A percentile compares a stretch with the other conserved stretches of the same genome.
These are phyloP conservation scores for Pomacea maculata DNA, from an alignment of 1,140 invertebrate species.

Conservation along the genomic window DNA sequence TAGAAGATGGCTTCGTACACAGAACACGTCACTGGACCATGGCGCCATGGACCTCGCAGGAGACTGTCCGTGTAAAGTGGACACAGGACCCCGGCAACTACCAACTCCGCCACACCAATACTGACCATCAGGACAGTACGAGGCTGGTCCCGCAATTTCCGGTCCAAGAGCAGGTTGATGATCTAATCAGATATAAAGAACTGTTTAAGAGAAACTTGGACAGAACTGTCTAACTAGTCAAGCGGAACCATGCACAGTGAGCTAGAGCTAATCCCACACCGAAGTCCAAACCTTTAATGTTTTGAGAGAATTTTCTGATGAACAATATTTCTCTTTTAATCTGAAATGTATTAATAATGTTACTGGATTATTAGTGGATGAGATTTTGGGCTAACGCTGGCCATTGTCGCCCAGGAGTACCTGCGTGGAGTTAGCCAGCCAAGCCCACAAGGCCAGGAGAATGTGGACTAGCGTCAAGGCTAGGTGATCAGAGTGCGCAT, in stretches of 20 bases:
- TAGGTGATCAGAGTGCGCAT: constrained; percentile 5
- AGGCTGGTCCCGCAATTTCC: constrained; percentile 7
- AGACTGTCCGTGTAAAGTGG: constrained; percentile 28
- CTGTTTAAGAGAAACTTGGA: background rate
- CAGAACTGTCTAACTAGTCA: too few species aligned
- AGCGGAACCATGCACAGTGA: background rate
- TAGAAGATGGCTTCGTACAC: constrained; percentile 23
- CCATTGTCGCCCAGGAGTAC: background rate
- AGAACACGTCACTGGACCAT: constrained; percentile 14
- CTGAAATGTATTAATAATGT: background rate
- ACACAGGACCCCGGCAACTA: constrained; percentile 23
- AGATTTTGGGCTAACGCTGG: background rate
- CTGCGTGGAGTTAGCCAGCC: constrained; percentile 27
- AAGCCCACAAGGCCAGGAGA: constrained; percentile 22
- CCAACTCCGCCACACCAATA: constrained; percentile 19
- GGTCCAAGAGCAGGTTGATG: constrained; percentile 18
- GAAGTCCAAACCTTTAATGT: background rate
- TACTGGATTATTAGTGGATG: background rate
- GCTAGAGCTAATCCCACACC: background rate
- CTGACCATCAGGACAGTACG: constrained; percentile 13
- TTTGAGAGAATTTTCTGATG: background rate
- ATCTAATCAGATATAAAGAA: constrained; percentile 8
- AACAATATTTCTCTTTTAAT: background rate
- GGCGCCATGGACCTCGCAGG: constrained; percentile 26
- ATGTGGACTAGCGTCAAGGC: constrained; percentile 18